Conservation (phyloP, 2,888 invertebrate genomes). For the Alitta virens region DNA sequence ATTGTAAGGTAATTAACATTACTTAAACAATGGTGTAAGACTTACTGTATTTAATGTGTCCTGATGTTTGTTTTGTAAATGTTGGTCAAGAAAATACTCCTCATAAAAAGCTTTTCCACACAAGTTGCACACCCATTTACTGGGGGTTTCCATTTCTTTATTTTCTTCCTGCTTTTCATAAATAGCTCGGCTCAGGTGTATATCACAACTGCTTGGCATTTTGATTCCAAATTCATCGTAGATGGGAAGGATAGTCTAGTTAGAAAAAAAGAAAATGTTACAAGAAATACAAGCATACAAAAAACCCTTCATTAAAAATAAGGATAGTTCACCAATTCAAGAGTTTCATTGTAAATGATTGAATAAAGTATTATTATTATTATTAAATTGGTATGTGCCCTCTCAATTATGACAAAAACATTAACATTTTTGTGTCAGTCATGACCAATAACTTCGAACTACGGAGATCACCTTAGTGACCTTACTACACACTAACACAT, state of each 20-base stretch:
- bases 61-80: constrained; percentile 46
- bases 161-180: constrained; percentile 6
- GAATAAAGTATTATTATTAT: neutral
- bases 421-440: no score
- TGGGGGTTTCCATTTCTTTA: constrained; percentile 29
- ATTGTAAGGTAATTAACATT: no score
- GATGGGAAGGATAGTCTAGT: constrained; percentile 1
- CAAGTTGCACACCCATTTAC: constrained; percentile 46
- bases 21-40: no score
- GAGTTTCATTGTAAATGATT: neutral
- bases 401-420: no score
- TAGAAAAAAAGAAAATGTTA: no score
- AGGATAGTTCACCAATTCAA: neutral
- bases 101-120: constrained; percentile 51
- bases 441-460: no score
- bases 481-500: no score
- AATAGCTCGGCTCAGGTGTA: neutral
- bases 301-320: no score
- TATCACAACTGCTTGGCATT: neutral
- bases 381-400: no score
- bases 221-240: neutral
- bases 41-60: constrained; percentile 15
- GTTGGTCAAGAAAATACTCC: constrained; percentile 45
- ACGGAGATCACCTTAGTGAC: no score
- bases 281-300: no score